Conservation (phyloP, 2,888 invertebrate species). For the Eremobia ochroleuca region DNA sequence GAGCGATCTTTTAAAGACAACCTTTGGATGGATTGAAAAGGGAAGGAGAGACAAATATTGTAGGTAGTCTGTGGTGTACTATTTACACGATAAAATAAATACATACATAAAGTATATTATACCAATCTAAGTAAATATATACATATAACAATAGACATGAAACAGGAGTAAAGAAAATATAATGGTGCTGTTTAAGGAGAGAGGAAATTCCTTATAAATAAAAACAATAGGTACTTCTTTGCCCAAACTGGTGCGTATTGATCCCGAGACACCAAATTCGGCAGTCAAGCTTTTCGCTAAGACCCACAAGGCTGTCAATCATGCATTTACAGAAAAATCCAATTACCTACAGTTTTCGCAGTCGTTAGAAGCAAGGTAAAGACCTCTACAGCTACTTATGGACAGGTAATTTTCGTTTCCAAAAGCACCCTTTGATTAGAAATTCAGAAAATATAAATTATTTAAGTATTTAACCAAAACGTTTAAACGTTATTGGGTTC, state of each 20-base stretch:
- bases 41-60: no score
- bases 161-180: no score
- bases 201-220: slow-evolving; percentile 3
- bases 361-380: slow-evolving; percentile 24
- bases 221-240: background rate
- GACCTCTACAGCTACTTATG: slow-evolving; percentile 2
- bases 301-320: background rate
- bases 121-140: no score
- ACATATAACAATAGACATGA: no score
- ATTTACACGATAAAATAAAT: no score
- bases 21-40: no score
- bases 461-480: no score
- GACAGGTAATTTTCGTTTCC: slow-evolving; percentile 38
- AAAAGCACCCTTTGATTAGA: slow-evolving; percentile 23
- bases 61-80: no score
- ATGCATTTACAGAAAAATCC: slow-evolving; percentile 32
- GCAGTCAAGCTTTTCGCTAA: background rate
- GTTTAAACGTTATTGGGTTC: background rate
- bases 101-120: no score
- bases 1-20: no score
- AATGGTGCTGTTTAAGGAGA: no score
- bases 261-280: background rate
- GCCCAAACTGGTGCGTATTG: background rate
- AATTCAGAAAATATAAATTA: slow-evolving; percentile 2
- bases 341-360: slow-evolving; percentile 29